Percentiles rank a stretch among this genome's conserved stretches.
Conservation (phyloP, 2,888 invertebrate genomes). For the Petrolisthes manimaculis region DNA sequence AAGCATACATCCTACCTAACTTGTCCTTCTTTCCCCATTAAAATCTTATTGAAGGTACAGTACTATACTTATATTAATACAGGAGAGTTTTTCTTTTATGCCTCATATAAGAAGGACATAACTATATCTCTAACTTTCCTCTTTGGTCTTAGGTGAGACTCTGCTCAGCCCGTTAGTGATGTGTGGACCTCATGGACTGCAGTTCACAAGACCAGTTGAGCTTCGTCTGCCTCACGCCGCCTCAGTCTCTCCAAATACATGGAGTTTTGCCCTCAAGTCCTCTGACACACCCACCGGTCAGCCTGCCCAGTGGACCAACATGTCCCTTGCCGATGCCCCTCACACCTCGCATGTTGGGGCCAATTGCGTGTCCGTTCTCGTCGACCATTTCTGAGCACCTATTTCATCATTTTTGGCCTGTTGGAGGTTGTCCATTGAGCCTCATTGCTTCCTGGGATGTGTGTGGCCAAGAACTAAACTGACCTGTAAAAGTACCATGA, state of each 20-base stretch:
- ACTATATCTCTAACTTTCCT: not conserved
- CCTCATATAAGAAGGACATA: not conserved
- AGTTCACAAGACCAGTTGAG: slow-evolving; percentile 90
- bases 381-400: slow-evolving; percentile 79
- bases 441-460: too few species aligned
- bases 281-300: slow-evolving; percentile 69
- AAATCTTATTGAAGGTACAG: not conserved
- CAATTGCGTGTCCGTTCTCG: slow-evolving; percentile 89
- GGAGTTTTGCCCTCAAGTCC: slow-evolving; percentile 72
- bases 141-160: slow-evolving; percentile 82
- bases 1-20: too few species aligned
- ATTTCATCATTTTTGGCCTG: too few species aligned
- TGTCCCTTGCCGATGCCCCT: slow-evolving; percentile 86
- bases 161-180: slow-evolving; percentile 94
- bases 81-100: not conserved
- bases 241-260: slow-evolving; percentile 70
- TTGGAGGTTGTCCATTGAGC: too few species aligned
- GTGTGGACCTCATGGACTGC: slow-evolving; percentile 94
- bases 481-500: too few species aligned
- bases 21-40: too few species aligned
- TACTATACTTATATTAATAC: not conserved
- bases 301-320: slow-evolving; percentile 80
- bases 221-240: slow-evolving; percentile 84
- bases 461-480: too few species aligned
- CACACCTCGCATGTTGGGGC: slow-evolving; percentile 79